Conservation (phyloP, 2,113 vertebrate genomes). For the Cololabis saira region DNA sequence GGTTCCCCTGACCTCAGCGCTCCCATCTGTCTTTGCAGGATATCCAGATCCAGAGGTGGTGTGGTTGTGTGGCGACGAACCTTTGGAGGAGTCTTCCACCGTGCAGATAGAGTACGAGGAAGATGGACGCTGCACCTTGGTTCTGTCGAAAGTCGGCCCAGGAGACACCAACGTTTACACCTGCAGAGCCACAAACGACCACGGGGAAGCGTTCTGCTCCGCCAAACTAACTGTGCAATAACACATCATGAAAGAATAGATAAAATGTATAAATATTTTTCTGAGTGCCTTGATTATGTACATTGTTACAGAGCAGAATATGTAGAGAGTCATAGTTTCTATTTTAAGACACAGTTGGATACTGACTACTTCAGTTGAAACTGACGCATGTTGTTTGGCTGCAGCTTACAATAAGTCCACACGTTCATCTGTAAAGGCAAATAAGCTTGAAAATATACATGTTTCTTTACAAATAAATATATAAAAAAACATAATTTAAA, state of each 20-base stretch:
- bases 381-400: not conserved
- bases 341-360: not conserved
- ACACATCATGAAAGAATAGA: conserved; percentile 3
- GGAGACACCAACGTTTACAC: conserved; percentile 74
- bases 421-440: not conserved
- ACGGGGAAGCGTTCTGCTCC: conserved; percentile 72
- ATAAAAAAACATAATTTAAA: too few species aligned
- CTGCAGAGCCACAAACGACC: conserved; percentile 76
- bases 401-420: not conserved
- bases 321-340: conserved; percentile 2
- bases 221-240: conserved; percentile 50
- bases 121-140: conserved; percentile 79
- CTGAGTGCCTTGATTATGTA: conserved; percentile 20
- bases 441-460: not conserved
- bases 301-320: conserved; percentile 28
- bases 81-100: conserved; percentile 64
- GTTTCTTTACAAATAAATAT: not conserved
- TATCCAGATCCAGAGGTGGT: conserved; percentile 84
- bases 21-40: conserved; percentile 58
- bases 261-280: not conserved
- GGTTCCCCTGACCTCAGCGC: not conserved
- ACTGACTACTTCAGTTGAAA: not conserved
- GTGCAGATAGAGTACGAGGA: conserved; percentile 82
- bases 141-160: conserved; percentile 53
- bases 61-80: conserved; percentile 76